Evolutionary conservation across 2,888 invertebrate species (phyloP).

Genomic region (Philopedon plagiatum): DNA sequence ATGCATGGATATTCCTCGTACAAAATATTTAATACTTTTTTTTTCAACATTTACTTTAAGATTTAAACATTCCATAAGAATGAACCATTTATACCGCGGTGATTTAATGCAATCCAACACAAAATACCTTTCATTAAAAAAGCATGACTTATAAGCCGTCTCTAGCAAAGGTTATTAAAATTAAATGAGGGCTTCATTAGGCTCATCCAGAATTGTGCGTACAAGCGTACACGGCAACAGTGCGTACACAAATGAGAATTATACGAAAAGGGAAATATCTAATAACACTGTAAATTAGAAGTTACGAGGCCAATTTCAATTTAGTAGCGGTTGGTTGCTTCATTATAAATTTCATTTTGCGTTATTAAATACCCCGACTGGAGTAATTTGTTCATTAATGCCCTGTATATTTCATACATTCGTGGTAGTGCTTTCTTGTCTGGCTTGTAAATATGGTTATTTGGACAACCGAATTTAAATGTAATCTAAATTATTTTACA

Average conservation of each 20-base stretch:
- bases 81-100: no score
- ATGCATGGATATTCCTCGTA: no score
- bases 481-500: constrained; percentile 15
- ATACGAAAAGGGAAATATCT: constrained; percentile 38
- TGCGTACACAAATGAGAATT: constrained; percentile 19
- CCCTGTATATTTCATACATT: constrained; percentile 42
- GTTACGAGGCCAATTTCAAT: constrained; percentile 50
- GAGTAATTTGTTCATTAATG: constrained; percentile 49
- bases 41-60: no score
- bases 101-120: no score
- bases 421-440: constrained; percentile 17
- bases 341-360: constrained; percentile 52
- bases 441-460: neutral
- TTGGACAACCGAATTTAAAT: neutral
- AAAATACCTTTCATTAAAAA: no score
- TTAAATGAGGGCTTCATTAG: neutral
- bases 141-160: no score
- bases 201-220: constrained; percentile 1
- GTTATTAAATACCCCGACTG: constrained; percentile 44
- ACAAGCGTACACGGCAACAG: neutral
- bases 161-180: constrained; percentile 1
- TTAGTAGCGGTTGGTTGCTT: constrained; percentile 49
- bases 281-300: constrained; percentile 50
- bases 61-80: no score
- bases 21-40: no score